phyloP scores from a whole-genome alignment of 2,113 vertebrate genomes.

The Pelusios castaneus region DNA sequence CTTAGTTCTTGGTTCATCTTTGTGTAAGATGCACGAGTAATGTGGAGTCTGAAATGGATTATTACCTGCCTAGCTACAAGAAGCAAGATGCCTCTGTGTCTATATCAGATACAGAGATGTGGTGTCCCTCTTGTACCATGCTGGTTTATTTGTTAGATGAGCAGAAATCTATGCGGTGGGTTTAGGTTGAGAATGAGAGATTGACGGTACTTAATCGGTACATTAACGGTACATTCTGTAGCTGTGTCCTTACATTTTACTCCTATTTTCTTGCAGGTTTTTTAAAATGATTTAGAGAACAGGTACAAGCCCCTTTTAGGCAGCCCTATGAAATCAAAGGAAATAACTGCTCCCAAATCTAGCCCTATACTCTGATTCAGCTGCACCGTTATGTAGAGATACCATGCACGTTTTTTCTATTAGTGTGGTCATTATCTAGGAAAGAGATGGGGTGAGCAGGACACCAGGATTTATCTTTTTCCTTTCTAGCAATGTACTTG shows the following conservation, averaged over 20 bases:
- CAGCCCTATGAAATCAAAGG: background rate
- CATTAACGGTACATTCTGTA: background rate
- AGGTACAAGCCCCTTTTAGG: fast-evolving
- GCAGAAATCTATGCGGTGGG: background rate
- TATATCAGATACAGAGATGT: slow-evolving; percentile 3
- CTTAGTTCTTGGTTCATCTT: background rate
- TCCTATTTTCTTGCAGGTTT: background rate
- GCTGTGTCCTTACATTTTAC: background rate
- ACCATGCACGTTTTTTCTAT: background rate
- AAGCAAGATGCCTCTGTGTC: background rate
- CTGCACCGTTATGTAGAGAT: background rate
- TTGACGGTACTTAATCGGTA: background rate
- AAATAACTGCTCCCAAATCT: background rate
- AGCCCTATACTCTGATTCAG: background rate
- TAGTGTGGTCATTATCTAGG: background rate
- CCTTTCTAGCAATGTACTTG: background rate
- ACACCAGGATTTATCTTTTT: background rate
- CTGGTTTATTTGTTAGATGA: background rate
- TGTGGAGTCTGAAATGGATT: background rate
- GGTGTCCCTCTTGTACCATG: background rate
- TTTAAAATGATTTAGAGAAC: background rate
- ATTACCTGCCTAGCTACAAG: background rate
- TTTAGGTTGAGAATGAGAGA: background rate
- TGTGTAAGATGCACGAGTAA: background rate
- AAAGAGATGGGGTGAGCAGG: background rate